Evolutionary conservation across 2,797 vertebrate genomes (phyloP).

Genomic region (Eremophila alpestris): DNA sequence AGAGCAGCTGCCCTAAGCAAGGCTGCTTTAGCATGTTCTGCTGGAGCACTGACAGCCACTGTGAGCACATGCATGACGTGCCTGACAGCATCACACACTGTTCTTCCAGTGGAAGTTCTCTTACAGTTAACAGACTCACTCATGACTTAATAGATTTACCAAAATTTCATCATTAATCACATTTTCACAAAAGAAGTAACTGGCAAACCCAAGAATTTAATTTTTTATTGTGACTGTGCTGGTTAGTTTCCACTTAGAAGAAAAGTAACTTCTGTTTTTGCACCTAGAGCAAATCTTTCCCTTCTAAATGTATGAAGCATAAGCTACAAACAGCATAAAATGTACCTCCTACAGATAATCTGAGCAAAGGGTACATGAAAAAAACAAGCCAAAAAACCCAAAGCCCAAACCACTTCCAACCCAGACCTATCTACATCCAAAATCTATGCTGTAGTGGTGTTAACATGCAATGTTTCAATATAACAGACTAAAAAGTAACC

Average conservation of each 20-base stretch:
- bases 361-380: background rate
- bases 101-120: background rate
- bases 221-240: background rate
- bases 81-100: background rate
- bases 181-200: background rate
- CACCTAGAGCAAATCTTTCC: background rate
- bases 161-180: background rate
- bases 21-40: background rate
- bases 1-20: background rate
- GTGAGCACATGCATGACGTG: fast-evolving
- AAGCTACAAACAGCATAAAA: background rate
- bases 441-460: background rate
- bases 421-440: background rate
- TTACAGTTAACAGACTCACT: background rate
- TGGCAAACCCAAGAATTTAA: background rate
- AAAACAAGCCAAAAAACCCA: background rate
- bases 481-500: background rate
- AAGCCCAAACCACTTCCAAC: background rate
- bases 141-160: background rate
- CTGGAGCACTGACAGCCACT: background rate
- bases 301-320: background rate
- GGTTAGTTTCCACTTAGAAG: background rate
- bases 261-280: background rate
- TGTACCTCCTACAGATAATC: background rate
- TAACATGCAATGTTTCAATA: background rate